These are phyloP conservation scores for Tachuris rubrigastra DNA, from an alignment of 2,113 vertebrate genomes.

Conservation along the genomic window DNA sequence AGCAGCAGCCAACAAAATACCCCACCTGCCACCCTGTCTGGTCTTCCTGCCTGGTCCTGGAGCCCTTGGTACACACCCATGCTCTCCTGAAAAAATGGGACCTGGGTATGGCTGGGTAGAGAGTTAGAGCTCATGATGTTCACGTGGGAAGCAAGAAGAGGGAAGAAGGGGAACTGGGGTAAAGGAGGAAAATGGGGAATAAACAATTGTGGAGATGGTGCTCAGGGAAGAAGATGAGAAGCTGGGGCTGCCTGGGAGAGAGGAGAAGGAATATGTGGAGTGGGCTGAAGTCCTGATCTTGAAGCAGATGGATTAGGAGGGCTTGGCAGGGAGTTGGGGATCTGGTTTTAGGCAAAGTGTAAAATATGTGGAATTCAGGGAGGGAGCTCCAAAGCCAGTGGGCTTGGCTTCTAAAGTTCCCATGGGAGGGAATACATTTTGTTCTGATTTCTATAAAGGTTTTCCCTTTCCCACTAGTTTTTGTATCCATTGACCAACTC, in stretches of 20 bases:
- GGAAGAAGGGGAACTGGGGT: not conserved
- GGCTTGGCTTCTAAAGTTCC: conserved; percentile 1
- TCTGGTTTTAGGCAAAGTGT: conserved; percentile 26
- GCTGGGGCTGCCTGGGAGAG: not conserved
- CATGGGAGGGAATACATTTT: not conserved
- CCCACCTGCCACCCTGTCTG: not conserved
- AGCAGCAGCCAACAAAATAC: not conserved
- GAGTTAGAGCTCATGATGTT: not conserved
- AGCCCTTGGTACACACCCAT: not conserved
- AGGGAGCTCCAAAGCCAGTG: not conserved
- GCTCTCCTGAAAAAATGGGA: not conserved
- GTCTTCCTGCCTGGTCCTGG: not conserved
- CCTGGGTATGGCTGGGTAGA: not conserved
- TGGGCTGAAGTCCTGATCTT: not conserved
- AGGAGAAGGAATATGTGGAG: not conserved
- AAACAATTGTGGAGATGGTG: not conserved
- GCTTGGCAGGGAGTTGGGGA: not conserved
- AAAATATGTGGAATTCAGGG: conserved; percentile 38
- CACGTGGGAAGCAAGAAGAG: not conserved
- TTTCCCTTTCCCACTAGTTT: conserved; percentile 2
- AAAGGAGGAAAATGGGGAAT: not conserved
- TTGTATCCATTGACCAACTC: not conserved
- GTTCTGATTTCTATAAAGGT: not conserved
- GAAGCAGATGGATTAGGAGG: not conserved
- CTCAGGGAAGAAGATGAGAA: not conserved